Conservation (phyloP, 2,888 invertebrate species). For the Cantharis nigra region DNA sequence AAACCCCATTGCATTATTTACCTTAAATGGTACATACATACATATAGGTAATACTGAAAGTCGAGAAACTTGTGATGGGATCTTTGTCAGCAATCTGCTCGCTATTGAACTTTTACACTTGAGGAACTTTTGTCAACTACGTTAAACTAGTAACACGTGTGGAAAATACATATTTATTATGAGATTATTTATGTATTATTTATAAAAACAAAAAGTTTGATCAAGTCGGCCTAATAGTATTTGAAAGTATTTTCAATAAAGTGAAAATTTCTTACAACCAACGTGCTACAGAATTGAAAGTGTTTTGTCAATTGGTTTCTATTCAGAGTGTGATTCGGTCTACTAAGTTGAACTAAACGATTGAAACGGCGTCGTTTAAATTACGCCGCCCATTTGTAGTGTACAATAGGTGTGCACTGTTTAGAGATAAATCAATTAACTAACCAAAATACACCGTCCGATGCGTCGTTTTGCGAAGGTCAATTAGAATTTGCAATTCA, state of each 20-base stretch:
- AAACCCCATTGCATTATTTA: neutral
- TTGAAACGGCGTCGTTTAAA: conserved; percentile 28
- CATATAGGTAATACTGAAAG: neutral
- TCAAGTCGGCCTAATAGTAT: neutral
- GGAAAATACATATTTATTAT: neutral
- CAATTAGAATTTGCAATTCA: conserved; percentile 46
- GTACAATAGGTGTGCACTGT: conserved; percentile 47
- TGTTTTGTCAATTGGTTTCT: conserved; percentile 12
- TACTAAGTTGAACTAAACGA: conserved; percentile 21
- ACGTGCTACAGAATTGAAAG: neutral
- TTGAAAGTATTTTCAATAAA: neutral
- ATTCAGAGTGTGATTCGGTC: conserved; percentile 6
- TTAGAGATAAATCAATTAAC: conserved; percentile 51
- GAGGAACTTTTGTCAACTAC: neutral
- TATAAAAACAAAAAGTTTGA: neutral
- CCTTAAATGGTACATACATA: neutral
- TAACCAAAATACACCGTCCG: conserved; percentile 40
- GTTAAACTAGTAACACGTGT: neutral
- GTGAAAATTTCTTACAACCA: neutral
- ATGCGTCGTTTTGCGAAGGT: conserved; percentile 41
- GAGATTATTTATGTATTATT: neutral
- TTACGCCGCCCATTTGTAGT: conserved; percentile 41
- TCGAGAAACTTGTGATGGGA: neutral
- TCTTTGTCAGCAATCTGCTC: neutral
- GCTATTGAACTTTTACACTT: neutral